Conservation (phyloP, 92 coral and sea anemone genomes). For the Virgularia gustaviana region DNA sequence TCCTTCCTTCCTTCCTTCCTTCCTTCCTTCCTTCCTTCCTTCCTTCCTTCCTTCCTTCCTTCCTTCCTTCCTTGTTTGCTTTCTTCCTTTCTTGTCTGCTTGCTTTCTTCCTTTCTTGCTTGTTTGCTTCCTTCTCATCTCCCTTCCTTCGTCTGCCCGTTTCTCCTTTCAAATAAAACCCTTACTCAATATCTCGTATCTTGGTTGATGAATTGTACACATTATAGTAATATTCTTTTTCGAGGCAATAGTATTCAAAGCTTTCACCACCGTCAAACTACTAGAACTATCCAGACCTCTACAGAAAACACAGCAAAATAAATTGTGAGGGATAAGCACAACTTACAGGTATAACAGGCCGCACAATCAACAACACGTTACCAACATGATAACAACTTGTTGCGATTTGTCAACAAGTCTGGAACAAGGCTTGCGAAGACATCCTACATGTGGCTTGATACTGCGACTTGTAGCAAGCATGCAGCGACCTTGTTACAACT, state of each 20-base stretch:
- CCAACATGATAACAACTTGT: no score
- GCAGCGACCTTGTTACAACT: no score
- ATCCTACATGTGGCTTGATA: no score
- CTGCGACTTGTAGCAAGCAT: no score
- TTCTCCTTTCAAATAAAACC: not conserved
- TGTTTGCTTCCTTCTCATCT: not conserved
- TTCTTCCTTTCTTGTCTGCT: not conserved
- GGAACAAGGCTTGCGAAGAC: no score
- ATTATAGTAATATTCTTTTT: slow-evolving; percentile 9
- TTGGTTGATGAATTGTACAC: slow-evolving; percentile 34
- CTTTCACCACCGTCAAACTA: slow-evolving; percentile 12
- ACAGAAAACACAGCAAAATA: not conserved
- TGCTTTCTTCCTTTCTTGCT: not conserved
- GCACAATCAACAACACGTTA: no score
- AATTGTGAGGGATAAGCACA: not conserved
- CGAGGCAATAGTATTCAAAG: slow-evolving; percentile 9
- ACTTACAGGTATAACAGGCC: no score
- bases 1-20: not conserved
- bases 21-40: not conserved
- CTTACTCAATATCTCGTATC: slow-evolving; percentile 32
- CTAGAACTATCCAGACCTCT: slow-evolving; percentile 33
- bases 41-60: not conserved
- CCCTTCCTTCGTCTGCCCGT: not conserved
- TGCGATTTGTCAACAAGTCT: no score
- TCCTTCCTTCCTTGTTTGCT: not conserved